Evolutionary conservation across 2,888 invertebrate genomes (phyloP).

Genomic region (Andrena marginata): DNA sequence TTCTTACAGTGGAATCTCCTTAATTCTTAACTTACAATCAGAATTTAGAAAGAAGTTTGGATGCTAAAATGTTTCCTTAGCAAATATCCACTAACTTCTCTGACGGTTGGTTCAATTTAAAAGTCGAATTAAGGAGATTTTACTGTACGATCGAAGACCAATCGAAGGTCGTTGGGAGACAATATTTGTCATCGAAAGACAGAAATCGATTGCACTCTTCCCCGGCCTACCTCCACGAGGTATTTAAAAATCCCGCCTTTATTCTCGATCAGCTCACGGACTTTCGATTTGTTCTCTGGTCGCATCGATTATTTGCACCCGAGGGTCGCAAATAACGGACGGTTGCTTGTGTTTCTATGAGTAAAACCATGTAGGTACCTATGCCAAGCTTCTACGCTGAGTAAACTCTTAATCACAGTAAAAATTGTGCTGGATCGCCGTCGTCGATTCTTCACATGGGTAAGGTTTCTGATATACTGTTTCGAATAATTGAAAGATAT

Average conservation of each 20-base stretch:
- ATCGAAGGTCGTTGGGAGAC: constrained; percentile 34
- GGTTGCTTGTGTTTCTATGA: constrained; percentile 17
- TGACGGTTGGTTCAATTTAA: background rate
- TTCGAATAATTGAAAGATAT: background rate
- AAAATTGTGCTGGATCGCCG: constrained; percentile 31
- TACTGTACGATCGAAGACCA: background rate
- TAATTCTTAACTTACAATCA: constrained; percentile 5
- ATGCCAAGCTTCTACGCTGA: constrained; percentile 20
- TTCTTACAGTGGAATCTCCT: constrained; percentile 10
- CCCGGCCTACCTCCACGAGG: constrained; percentile 42
- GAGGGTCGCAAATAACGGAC: constrained; percentile 28
- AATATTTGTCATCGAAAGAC: constrained; percentile 13
- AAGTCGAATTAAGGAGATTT: background rate
- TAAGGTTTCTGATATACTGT: background rate
- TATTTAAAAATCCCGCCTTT: constrained; percentile 31
- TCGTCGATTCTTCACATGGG: background rate
- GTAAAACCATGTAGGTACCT: constrained; percentile 22
- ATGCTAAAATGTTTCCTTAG: background rate
- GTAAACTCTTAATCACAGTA: constrained; percentile 44
- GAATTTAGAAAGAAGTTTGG: background rate
- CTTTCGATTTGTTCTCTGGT: constrained; percentile 24
- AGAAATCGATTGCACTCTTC: constrained; percentile 45
- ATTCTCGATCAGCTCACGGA: constrained; percentile 11
- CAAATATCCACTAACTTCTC: background rate
- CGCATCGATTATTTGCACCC: constrained; percentile 33